Base-by-base conservation (phyloP, 2,888 invertebrate species). In the Ormia ochracea region DNA sequence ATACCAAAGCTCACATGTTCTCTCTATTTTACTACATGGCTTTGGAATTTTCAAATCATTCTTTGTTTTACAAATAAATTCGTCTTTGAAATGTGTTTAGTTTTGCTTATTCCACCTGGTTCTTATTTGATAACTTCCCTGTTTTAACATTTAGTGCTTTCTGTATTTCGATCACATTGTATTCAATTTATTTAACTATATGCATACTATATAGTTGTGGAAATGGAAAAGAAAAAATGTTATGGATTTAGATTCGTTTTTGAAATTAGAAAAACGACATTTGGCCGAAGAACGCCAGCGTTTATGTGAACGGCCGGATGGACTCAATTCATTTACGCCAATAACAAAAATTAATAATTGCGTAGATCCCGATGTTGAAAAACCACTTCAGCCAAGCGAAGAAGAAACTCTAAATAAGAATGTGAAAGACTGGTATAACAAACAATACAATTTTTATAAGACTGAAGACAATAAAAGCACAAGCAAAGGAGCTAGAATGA, bases 231-330 rank as follows among this genome's bases (percentile, higher is more conserved):
- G 10, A 23, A n/a, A 17, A 33, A 54, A 73, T 43, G 56, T 21
- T 4, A 85, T 87, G 87, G 85, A 87, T 65, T 70, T 87, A 31
- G 82, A 87, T 38, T 65, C 84, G 36, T 87, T 87, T 74, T 79
- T 87, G 50, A 72, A 65, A 14, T 36, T 84, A 78, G 86, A 87
- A 61, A 84, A 84, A 23, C 78, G 81, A 45, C 82, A 82, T 52
- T 45, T 87, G 48, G 82, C 83, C n/a, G 70, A 74, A 45, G 87
- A 87, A 50, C 83, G 85, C 4, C 73, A 83, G 48, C 83, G 83
- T 0, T 70, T 87, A 4, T 54, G 65, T 59, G 54, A 61, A 19
- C 70, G 61, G 31, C 33, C 33, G n/a, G 14, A 43, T 2, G 9
- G 23, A 28, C 19, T 73, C 4, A 38, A 73, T 72, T 33, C 61